Evolutionary conservation across 1,140 invertebrate species (phyloP), one percentile per base, ranked within the genome.

Genomic region (Drosophila mauritiana): DNA sequence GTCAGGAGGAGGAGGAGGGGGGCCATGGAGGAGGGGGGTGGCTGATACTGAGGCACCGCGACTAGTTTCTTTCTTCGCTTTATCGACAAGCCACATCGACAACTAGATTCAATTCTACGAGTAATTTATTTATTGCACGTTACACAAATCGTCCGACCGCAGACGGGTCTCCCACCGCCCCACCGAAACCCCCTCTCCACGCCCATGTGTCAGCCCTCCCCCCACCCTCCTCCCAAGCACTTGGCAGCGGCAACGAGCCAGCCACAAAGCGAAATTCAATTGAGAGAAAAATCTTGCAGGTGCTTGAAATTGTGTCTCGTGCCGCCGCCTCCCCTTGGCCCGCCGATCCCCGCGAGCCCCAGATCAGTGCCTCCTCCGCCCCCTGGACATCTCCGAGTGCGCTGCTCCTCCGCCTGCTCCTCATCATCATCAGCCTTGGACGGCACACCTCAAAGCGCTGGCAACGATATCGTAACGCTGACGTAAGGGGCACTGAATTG

Each of bases 81-180:
- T 78, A 62, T 74, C 77, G 69, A 57, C 69, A 49, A 68, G 52
- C 58, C 58, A 56, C 63, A 83, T 83, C 80, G 75, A 78, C 70
- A 74, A 80, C 77, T 63, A 85, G 82, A 68, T 86, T 77, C 74
- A 88, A 80, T 84, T 81, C 77, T 82, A 74, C 58, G 57, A 70
- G 68, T 78, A 78, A 86, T 88, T 79, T 84, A 89, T 89, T 77
- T 80, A 88, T 83, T 83, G 73, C 69, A 81, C 79, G 67, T 83
- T 83, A 77, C 76, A 83, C 76, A 88, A 88, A 85, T 85, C 76
- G 76, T 61, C 72, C 57, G 45, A 80, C 54, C 64, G 55, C 72
- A 75, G 55, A 57, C 46, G n/a, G 58, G n/a, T 54, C 12, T 20
- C 45, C 37, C 15, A 10, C 31, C 22, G 11, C 27, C 40, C 15